Percentiles rank a stretch among this genome's conserved stretches.
These are phyloP conservation scores for Neolamprologus brichardi DNA, from an alignment of 2,113 vertebrate species.

Conservation along the genomic window DNA sequence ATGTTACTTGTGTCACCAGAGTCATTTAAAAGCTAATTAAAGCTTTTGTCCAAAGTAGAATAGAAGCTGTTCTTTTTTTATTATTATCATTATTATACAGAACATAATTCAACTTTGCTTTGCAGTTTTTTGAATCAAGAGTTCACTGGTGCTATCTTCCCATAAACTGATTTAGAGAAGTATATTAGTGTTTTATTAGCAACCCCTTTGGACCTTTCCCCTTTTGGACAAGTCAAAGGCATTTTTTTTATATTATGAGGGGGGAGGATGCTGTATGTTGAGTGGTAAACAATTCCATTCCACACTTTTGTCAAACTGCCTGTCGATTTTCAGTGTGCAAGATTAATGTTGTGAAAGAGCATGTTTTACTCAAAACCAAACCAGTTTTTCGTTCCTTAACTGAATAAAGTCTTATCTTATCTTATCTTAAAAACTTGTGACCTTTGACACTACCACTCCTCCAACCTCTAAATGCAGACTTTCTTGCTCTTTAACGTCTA, in stretches of 20 bases:
- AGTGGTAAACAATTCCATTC: not conserved
- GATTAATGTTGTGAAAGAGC: not conserved
- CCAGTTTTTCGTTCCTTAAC: accelerated
- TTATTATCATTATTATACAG: not conserved
- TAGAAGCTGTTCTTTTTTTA: not conserved
- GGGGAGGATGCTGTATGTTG: not conserved
- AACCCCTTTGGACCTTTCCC: not conserved
- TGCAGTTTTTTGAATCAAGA: not conserved
- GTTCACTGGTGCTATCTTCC: not conserved
- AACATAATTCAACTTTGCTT: not conserved
- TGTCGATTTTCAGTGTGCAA: not conserved
- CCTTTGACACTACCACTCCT: not conserved
- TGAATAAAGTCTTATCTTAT: not conserved
- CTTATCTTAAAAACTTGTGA: not conserved
- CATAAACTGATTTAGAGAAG: not conserved
- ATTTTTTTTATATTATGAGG: not conserved
- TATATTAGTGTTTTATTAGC: not conserved
- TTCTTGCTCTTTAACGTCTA: not conserved
- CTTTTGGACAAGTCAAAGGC: not conserved
- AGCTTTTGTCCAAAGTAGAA: not conserved
- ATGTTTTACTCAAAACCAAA: not conserved
- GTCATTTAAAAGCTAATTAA: not conserved
- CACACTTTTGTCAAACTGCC: not conserved
- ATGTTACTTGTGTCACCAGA: not conserved
- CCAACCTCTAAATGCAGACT: not conserved